A percentile compares a stretch with the other conserved stretches of the same genome.
phyloP scores from a whole-genome alignment of 1,140 invertebrate genomes.

The Globodera rostochiensis region DNA sequence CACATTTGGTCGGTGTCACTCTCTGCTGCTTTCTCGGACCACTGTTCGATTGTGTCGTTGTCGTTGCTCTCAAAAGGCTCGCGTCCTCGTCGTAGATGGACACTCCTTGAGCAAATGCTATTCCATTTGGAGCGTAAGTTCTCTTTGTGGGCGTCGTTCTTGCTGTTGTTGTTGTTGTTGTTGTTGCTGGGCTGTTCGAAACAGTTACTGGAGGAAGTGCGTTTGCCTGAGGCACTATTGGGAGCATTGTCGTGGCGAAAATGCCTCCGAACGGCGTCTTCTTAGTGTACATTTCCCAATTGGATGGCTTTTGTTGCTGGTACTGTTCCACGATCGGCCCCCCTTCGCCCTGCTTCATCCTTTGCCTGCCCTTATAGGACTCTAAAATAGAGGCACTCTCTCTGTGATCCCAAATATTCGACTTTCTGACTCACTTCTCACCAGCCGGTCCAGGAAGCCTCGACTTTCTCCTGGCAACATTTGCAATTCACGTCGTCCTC shows the following conservation, averaged over 20 bases:
- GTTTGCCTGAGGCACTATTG: conserved; percentile 1
- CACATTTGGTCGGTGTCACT: conserved; percentile 2
- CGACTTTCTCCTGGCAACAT: not conserved
- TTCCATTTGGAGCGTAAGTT: not conserved
- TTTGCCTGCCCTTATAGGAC: conserved; percentile 31
- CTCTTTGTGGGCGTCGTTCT: not conserved
- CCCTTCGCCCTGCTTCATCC: not conserved
- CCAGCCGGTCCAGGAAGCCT: conserved; percentile 29
- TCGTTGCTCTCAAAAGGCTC: not conserved
- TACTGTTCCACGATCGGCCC: not conserved
- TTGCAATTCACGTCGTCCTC: conserved; percentile 19
- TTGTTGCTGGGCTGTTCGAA: not conserved
- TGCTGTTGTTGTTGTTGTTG: not conserved
- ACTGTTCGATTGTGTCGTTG: not conserved
- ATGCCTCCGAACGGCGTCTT: not conserved
- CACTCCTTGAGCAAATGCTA: not conserved
- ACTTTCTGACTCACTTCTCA: conserved; percentile 23
- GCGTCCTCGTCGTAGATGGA: conserved; percentile 14
- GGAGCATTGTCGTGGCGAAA: not conserved
- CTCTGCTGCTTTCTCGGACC: not conserved
- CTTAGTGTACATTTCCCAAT: not conserved
- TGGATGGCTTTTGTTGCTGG: conserved; percentile 1
- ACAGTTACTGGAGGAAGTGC: not conserved
- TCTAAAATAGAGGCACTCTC: conserved; percentile 11
- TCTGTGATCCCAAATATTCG: not conserved